Evolutionary conservation across 2,113 vertebrate species (phyloP).

Genomic region (Dunckerocampus dactyliophorus): DNA sequence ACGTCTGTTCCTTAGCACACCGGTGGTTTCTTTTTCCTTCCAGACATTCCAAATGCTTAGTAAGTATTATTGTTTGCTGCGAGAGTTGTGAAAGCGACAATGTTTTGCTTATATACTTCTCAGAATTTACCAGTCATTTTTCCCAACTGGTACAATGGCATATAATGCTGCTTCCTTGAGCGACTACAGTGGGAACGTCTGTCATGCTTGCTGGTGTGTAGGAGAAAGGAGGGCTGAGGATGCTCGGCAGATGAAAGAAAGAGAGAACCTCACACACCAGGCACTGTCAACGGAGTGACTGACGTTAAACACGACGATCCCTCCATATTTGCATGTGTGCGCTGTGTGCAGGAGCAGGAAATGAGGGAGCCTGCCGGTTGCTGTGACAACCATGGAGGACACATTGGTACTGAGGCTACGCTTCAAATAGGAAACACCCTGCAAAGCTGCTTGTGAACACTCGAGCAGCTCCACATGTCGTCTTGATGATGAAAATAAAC

Average conservation of each 20-base stretch:
- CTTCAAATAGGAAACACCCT: constrained; percentile 18
- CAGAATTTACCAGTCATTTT: too few relatives aligned
- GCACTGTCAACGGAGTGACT: constrained; percentile 2
- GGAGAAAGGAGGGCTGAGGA: too few relatives aligned
- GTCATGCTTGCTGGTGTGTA: too few relatives aligned
- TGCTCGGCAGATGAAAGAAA: not conserved
- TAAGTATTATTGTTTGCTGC: too few relatives aligned
- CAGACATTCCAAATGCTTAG: too few relatives aligned
- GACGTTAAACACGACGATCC: constrained; percentile 6
- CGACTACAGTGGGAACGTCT: not conserved
- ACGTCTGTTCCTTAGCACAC: too few relatives aligned
- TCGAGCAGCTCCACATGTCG: constrained; percentile 6
- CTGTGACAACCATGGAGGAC: constrained; percentile 32
- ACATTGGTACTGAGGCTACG: constrained; percentile 7
- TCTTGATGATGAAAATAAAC: constrained; percentile 1
- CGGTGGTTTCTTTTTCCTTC: too few relatives aligned
- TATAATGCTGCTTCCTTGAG: not conserved
- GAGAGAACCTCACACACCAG: constrained; percentile 8
- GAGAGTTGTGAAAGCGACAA: too few relatives aligned
- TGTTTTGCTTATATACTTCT: too few relatives aligned
- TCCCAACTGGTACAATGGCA: not conserved
- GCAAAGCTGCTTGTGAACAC: constrained; percentile 13
- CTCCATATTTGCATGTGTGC: not conserved
- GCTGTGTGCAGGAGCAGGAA: constrained; percentile 3
- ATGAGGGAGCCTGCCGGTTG: constrained; percentile 27